Conservation (phyloP, 2,888 invertebrate species). For the Phlogophora meticulosa region DNA sequence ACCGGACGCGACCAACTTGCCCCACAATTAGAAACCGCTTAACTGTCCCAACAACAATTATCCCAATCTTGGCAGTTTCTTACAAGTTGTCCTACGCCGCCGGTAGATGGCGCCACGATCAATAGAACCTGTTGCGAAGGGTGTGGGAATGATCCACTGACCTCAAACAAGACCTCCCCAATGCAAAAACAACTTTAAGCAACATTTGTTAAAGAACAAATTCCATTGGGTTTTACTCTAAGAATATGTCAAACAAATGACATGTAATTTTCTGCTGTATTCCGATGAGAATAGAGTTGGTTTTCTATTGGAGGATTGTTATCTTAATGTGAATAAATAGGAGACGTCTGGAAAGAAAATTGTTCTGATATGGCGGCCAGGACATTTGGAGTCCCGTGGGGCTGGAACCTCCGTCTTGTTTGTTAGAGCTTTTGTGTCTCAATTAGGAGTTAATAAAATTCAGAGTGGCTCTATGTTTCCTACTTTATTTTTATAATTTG, state of each 20-base stretch:
- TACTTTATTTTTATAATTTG: conserved; percentile 43
- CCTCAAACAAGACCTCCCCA: conserved; percentile 68
- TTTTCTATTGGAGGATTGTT: conserved; percentile 65
- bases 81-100: conserved; percentile 45
- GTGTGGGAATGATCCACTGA: conserved; percentile 76
- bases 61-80: conserved; percentile 46
- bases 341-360: conserved; percentile 75
- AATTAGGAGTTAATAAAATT: conserved; percentile 52
- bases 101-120: conserved; percentile 80
- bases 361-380: conserved; percentile 71
- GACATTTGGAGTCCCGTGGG: conserved; percentile 57
- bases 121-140: conserved; percentile 81
- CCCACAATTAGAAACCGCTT: conserved; percentile 51
- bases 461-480: conserved; percentile 31
- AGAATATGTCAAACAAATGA: conserved; percentile 58
- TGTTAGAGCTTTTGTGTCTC: conserved; percentile 60
- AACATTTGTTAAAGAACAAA: conserved; percentile 51
- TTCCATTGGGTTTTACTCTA: conserved; percentile 50
- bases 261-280: conserved; percentile 72
- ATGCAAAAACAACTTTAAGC: conserved; percentile 61
- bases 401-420: conserved; percentile 44
- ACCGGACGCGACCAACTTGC: conserved; percentile 25
- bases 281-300: conserved; percentile 62
- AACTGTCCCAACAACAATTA: conserved; percentile 47
- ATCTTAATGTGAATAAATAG: conserved; percentile 78